Base-by-base conservation (phyloP, 2,113 vertebrate genomes). In the Holacanthus passer region DNA sequence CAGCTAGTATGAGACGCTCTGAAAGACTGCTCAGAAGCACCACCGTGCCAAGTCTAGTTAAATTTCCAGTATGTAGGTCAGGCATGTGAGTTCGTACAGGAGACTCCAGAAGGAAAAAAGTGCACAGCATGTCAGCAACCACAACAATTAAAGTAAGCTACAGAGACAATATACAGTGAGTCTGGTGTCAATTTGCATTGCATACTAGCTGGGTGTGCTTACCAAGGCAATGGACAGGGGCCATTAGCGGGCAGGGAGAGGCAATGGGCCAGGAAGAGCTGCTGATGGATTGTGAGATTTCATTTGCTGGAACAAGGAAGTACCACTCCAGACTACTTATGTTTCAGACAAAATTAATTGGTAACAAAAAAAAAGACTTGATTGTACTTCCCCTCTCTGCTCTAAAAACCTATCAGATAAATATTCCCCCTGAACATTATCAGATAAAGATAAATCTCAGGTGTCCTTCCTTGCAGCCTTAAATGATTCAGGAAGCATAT, bases 361-460 rank as follows among this genome's bases (percentile, higher is more conserved):
- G n/a, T 58, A 29, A 29, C 76, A 71, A 48, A 24, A 35, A 79
- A 74, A 43, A 59, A 7, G 3, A 45, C 62, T 53, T 16, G 53
- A 72, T 75, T 73, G 68, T 50, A 52, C 31, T 37, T 68, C 41
- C 65, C 45, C n/a, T 27, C 1, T 55, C 17, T 73, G 53, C 68
- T 79, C 37, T 29, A 16, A 78, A 73, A 41, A 22, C 17, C n/a
- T 2, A 75, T 84, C 58, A 85, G 37, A 79, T 52, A 77, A 70
- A 84, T 67, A 70, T 73, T 47, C 69, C 56, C 47, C 66, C 8
- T 59, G 74, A 76, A 71, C 50, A 83, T 85, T 81, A 88, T 88
- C 77, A 84, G 79, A 85, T 69, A 73, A 86, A 85, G 69, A 29
- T 59, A 86, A 76, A 81, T 85, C 85, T 84, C 53, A 86, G 59